Percentiles rank a stretch among this genome's conserved stretches.
These are phyloP conservation scores for Cactoblastis cactorum DNA, from an alignment of 2,888 invertebrate species.

Conservation along the genomic window DNA sequence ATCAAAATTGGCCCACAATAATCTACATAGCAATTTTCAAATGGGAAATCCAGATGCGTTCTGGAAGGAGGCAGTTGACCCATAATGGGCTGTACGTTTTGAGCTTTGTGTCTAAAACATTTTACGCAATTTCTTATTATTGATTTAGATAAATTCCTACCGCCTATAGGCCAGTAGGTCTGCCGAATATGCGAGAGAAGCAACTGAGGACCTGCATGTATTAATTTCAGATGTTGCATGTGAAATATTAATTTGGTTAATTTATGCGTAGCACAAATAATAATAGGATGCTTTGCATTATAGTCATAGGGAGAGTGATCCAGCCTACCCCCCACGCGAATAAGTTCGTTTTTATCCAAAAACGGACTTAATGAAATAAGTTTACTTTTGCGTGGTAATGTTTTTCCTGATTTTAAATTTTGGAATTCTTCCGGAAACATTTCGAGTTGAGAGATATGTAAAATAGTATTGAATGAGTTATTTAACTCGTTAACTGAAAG, in stretches of 20 bases:
- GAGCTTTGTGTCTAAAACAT: not conserved
- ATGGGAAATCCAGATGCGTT: not conserved
- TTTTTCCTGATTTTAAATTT: too few species aligned
- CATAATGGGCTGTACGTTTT: not conserved
- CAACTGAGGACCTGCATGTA: not conserved
- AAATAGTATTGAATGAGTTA: too few species aligned
- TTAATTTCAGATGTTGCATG: not conserved
- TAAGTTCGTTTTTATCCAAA: too few species aligned
- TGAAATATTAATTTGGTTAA: not conserved
- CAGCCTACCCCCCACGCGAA: too few species aligned
- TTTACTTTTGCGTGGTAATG: too few species aligned
- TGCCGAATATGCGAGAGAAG: not conserved
- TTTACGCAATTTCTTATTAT: not conserved
- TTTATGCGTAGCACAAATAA: not conserved
- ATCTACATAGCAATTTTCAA: not conserved
- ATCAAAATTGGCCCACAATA: not conserved
- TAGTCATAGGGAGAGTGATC: too few species aligned
- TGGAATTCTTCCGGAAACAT: too few species aligned
- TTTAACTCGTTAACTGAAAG: too few species aligned
- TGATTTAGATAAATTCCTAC: too few species aligned
- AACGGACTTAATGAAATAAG: too few species aligned
- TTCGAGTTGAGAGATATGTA: too few species aligned
- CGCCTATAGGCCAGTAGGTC: not conserved
- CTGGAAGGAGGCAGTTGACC: not conserved
- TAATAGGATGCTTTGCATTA: not conserved